phyloP scores from a whole-genome alignment of 2,113 vertebrate species.

The Mesembrinibis cayennensis region DNA sequence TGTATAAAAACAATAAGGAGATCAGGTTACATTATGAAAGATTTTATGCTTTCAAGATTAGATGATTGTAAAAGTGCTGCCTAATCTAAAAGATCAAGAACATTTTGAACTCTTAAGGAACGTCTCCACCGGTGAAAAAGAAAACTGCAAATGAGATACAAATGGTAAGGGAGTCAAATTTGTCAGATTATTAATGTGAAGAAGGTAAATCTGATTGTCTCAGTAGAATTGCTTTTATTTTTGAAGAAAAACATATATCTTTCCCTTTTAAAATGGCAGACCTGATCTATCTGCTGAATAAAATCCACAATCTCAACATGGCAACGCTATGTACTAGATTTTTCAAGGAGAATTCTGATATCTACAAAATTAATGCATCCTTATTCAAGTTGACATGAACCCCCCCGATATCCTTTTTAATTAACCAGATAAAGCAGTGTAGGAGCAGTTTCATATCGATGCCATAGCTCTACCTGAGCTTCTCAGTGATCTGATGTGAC shows the following conservation, averaged over 20 bases:
- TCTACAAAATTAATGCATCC: slow-evolving; percentile 50
- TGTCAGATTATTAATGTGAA: background rate
- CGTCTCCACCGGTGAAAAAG: background rate
- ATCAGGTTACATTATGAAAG: background rate
- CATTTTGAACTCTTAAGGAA: background rate
- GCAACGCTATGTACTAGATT: slow-evolving; percentile 35
- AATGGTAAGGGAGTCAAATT: background rate
- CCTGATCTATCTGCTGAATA: background rate
- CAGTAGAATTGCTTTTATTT: background rate
- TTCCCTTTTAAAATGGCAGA: background rate
- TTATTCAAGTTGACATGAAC: slow-evolving; percentile 70
- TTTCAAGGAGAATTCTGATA: slow-evolving; percentile 62
- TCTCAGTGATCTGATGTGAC: background rate
- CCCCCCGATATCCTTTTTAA: slow-evolving; percentile 69
- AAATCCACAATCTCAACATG: background rate
- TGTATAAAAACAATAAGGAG: background rate
- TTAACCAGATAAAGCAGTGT: slow-evolving; percentile 64
- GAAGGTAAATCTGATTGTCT: background rate
- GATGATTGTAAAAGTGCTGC: background rate
- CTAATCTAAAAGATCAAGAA: background rate
- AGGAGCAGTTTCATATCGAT: background rate
- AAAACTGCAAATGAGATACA: background rate
- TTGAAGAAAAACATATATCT: background rate
- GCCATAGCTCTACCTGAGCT: background rate
- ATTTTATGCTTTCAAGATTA: background rate